Evolutionary conservation across 1,140 invertebrate species (phyloP), one percentile per base, ranked within the genome.

Genomic region (Drosophila lacertosa): DNA sequence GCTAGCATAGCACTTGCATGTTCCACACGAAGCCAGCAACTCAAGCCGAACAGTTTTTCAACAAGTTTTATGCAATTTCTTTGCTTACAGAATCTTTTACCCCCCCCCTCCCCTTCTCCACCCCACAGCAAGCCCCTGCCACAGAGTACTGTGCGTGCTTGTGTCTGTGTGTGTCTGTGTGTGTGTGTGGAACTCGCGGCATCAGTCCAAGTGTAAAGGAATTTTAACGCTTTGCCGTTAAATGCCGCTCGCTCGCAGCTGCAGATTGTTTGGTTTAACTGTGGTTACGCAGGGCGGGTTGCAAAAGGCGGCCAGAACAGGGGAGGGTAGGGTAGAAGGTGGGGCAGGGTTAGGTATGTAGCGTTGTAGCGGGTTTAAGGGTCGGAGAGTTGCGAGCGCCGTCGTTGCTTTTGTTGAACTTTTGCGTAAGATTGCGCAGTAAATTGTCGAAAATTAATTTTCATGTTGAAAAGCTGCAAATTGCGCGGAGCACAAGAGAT

Each of bases 381-480:
- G 40, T 29, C 15, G 44, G 32, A 47, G 64, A 47, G 58, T 60
- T 65, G 74, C 74, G 57, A 66, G 77, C 51, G 74, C 6, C 33
- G 44, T 29, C 65, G 70, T 66, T 62, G 81, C 81, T 88, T 88
- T 88, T 88, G 82, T 88, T 88, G 70, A 88, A 88, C 82, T 88
- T 88, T 88, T 88, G 82, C 82, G 74, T 88, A 88, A 88, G 82
- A 88, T 88, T 88, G 82, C 82, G 82, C 82, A 88, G 82, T 88
- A 88, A 88, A 88, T 88, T 88, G 82, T 88, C 82, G 82, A 88
- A 88, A 88, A 88, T 88, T 88, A 88, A 88, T 88, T 88, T 88
- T 88, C 82, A 88, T 88, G 82, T 82, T 88, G 77, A 82, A 86
- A 88, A 82, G 74, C 82, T 72, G 82, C 82, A 88, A 88, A 88